These are phyloP conservation scores for Sebastes steindachneri DNA, from an alignment of 2,797 vertebrate species.

Conservation along the genomic window DNA sequence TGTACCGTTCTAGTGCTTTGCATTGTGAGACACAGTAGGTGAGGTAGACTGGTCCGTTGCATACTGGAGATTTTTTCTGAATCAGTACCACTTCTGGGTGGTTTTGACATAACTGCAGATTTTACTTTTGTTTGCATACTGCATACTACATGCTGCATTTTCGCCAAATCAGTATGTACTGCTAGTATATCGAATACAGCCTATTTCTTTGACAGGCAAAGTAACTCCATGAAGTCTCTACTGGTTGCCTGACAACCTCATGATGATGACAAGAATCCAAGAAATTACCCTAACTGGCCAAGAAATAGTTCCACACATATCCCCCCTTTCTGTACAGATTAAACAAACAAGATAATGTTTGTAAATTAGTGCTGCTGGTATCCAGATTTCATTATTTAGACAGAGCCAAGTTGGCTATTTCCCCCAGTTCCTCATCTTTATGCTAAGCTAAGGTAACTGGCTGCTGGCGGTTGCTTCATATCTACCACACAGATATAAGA, in stretches of 20 bases:
- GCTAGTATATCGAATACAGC: too few species aligned
- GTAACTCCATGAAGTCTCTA: background rate
- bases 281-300: background rate
- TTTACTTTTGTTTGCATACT: too few species aligned
- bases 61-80: too few species aligned
- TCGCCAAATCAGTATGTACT: too few species aligned
- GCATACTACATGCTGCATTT: too few species aligned
- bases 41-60: too few species aligned
- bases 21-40: too few species aligned
- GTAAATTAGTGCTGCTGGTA: background rate
- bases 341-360: background rate
- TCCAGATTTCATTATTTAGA: background rate
- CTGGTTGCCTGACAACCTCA: background rate
- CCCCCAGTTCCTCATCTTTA: background rate
- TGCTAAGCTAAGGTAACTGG: background rate
- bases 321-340: background rate
- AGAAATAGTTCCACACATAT: background rate
- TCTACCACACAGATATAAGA: background rate
- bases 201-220: background rate
- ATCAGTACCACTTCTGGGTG: too few species aligned
- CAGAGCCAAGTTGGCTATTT: background rate
- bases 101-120: too few species aligned
- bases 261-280: background rate
- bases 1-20: accelerated
- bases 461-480: background rate